phyloP scores from a whole-genome alignment of 1,140 invertebrate species.

The Bombus polaris region DNA sequence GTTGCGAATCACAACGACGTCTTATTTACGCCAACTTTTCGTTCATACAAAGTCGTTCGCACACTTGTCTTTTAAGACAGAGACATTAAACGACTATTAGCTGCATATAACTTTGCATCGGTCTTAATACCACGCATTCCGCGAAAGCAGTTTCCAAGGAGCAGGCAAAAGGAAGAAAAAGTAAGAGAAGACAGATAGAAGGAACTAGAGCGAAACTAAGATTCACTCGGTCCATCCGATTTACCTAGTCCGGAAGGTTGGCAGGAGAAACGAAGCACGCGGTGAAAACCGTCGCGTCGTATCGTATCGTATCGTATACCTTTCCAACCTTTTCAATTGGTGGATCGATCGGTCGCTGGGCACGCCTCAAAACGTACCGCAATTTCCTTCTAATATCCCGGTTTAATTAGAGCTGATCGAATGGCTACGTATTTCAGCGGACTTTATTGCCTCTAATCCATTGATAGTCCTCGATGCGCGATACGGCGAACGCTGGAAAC shows the following conservation, averaged over 20 bases:
- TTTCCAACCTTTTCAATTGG: not conserved
- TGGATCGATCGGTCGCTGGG: not conserved
- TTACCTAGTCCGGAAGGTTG: not conserved
- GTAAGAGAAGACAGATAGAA: not conserved
- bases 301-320: too few species aligned
- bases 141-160: not conserved
- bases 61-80: too few species aligned
- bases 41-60: not conserved
- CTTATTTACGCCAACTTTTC: not conserved
- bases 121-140: rapidly evolving
- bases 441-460: constrained; percentile 27
- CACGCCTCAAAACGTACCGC: constrained; percentile 6
- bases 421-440: not conserved
- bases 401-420: constrained; percentile 32
- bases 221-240: not conserved
- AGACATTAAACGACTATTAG: too few species aligned
- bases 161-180: not conserved
- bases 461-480: not conserved
- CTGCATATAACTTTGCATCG: too few species aligned
- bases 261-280: not conserved
- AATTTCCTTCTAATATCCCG: constrained; percentile 20
- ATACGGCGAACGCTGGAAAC: not conserved
- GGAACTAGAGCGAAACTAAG: not conserved
- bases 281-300: not conserved
- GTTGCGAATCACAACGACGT: not conserved